phyloP scores from a whole-genome alignment of 2,888 invertebrate genomes.

The Rhamphomyia laevipes region DNA sequence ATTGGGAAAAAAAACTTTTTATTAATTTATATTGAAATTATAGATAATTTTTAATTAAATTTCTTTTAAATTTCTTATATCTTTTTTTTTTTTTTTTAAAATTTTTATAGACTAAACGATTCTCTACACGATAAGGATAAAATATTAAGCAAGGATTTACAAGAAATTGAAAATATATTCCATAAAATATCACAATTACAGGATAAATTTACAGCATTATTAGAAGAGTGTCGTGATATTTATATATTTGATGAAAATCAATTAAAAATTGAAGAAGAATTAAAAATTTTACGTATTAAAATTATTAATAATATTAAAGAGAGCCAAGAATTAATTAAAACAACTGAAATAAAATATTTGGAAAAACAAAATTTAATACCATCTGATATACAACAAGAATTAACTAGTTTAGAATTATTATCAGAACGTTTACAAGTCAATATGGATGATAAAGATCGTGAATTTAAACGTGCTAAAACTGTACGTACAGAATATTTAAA shows the following conservation, averaged over 20 bases:
- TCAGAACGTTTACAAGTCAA: conserved; percentile 65
- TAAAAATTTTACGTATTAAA: conserved; percentile 46
- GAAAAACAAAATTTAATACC: conserved; percentile 51
- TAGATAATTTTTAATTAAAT: conserved; percentile 10
- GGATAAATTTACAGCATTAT: conserved; percentile 52
- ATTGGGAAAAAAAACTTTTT: too few species aligned
- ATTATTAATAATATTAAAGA: conserved; percentile 46
- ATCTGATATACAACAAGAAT: conserved; percentile 66
- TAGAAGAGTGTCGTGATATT: conserved; percentile 54
- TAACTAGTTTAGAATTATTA: conserved; percentile 70
- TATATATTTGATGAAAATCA: conserved; percentile 71
- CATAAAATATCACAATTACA: conserved; percentile 56
- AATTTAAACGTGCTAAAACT: conserved; percentile 75
- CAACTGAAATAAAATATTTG: conserved; percentile 50
- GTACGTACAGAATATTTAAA: conserved; percentile 66
- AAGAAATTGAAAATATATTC: conserved; percentile 63
- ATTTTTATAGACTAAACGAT: conserved; percentile 68
- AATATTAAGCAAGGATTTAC: conserved; percentile 62
- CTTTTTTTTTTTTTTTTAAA: not conserved
- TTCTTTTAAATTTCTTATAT: conserved; percentile 4
- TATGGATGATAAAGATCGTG: conserved; percentile 80
- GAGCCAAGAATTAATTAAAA: conserved; percentile 46
- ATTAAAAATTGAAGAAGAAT: conserved; percentile 45
- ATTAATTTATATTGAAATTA: conserved; percentile 3
- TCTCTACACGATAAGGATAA: conserved; percentile 63